phyloP scores from a whole-genome alignment of 2,113 vertebrate species.

The Clarias gariepinus region DNA sequence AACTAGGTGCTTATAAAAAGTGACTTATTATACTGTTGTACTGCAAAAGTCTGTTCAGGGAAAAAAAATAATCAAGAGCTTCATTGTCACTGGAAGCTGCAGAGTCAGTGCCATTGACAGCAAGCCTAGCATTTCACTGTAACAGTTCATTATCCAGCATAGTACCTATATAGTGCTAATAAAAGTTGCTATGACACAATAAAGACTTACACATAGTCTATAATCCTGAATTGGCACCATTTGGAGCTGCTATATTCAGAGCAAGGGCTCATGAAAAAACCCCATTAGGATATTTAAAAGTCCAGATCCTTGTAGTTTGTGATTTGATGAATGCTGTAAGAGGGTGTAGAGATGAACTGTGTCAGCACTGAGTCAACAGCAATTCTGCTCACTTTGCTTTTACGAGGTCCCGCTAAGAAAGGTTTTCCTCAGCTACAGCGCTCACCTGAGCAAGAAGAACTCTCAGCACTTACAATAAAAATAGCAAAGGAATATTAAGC shows the following conservation, averaged over 20 bases:
- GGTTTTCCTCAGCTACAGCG: slow-evolving; percentile 77
- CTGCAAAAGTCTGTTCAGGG: neutral
- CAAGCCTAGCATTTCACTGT: neutral
- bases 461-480: slow-evolving; percentile 80
- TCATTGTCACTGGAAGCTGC: slow-evolving; percentile 79
- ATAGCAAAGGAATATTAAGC: neutral
- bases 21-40: neutral
- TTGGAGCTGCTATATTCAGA: neutral
- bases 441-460: slow-evolving; percentile 82
- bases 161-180: neutral
- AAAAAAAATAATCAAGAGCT: slow-evolving; percentile 45
- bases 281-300: neutral
- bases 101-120: slow-evolving; percentile 74
- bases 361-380: slow-evolving; percentile 17
- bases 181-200: neutral
- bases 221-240: neutral
- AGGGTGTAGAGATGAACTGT: neutral
- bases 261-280: neutral
- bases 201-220: neutral
- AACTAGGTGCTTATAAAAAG: neutral
- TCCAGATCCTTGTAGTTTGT: neutral
- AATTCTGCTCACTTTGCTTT: slow-evolving; percentile 81
- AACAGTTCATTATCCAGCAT: neutral
- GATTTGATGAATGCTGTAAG: neutral
- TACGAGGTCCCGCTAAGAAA: slow-evolving; percentile 75